Percentiles rank a stretch among this genome's conserved stretches.
These are phyloP conservation scores for Muscidifurax raptorellus DNA, from an alignment of 1,140 invertebrate species.

Conservation along the genomic window DNA sequence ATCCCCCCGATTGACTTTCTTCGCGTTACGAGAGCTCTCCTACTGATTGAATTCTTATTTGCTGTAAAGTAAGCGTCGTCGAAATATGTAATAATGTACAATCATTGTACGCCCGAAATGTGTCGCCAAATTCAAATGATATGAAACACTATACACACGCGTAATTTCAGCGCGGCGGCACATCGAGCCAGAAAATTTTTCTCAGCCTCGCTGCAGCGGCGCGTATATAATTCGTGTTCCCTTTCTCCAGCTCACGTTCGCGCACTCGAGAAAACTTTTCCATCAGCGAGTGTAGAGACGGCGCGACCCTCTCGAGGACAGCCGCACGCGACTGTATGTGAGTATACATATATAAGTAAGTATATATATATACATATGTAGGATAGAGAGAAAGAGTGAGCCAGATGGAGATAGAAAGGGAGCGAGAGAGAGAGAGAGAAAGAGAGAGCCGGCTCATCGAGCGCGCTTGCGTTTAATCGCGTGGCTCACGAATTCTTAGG, in stretches of 20 bases:
- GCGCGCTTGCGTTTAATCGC: not conserved
- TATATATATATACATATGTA: not conserved
- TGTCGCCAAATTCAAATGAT: too few species aligned
- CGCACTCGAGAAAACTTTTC: constrained; percentile 42
- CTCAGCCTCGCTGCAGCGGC: too few species aligned
- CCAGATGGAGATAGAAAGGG: constrained; percentile 1
- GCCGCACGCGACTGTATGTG: not conserved
- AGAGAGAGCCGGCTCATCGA: not conserved
- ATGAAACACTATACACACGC: not conserved
- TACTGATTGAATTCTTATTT: too few species aligned
- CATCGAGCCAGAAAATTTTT: not conserved
- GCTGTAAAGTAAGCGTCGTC: too few species aligned
- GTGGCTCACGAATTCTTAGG: too few species aligned
- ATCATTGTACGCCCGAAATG: too few species aligned
- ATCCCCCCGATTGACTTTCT: too few species aligned
- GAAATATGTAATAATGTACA: too few species aligned
- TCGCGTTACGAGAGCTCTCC: too few species aligned
- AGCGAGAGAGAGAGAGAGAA: constrained; percentile 22
- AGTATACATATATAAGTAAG: not conserved
- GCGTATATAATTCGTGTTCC: constrained; percentile 29
- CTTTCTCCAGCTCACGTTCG: constrained; percentile 44
- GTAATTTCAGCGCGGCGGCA: not conserved
- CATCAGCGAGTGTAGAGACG: constrained; percentile 4
- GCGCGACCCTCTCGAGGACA: not conserved
- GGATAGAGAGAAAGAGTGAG: not conserved